Base-by-base conservation (phyloP, 2,888 invertebrate genomes). In the Archaeoteleia sp. region DNA sequence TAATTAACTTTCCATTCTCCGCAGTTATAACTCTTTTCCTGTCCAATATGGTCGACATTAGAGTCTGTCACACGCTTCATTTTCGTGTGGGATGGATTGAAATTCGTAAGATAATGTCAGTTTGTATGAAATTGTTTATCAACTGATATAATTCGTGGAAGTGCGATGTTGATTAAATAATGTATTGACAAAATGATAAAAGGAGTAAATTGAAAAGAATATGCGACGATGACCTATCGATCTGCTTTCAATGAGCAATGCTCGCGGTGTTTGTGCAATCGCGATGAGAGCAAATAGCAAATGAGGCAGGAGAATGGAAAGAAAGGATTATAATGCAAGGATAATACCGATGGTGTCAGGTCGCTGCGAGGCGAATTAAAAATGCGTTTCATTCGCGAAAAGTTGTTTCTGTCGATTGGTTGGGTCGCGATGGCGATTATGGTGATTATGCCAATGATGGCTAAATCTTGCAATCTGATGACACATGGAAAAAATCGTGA, bases 311-410 rank as follows among this genome's bases (percentile, higher is more conserved):
- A 35, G 35, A 35, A 35, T 35, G 35, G 27, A 43, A 54, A 54
- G 42, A 27, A 42, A 43, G 34, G 32, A 53, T 14, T 27, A 35
- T 12, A 15, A 39, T 14, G 20, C 48, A 13, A 13, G 15, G 27
- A 20, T 40, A 53, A 51, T 51, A 51, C 39, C 17, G 34, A 51
- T 51, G 39, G 29, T 15, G 27, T 23, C 35, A n/a, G n/a, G n/a
- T n/a, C n/a, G n/a, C n/a, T n/a, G n/a, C n/a, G 20, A 3, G 15
- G 17, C 20, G 5, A 32, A 32, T 32, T 10, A 32, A 32, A 32
- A 39, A 25, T 29, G 37, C 27, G 35, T 13, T 25, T 13, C 46
- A 45, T 32, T 45, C 32, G 20, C 45, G 7, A 45, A 14, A 14
- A 30, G 20, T 15, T 10, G 23, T 40, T 20, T 39, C 17, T 40